A percentile compares a stretch with the other conserved stretches of the same genome.
phyloP scores from a whole-genome alignment of 2,888 invertebrate genomes.

The Habrosyne pyritoides region DNA sequence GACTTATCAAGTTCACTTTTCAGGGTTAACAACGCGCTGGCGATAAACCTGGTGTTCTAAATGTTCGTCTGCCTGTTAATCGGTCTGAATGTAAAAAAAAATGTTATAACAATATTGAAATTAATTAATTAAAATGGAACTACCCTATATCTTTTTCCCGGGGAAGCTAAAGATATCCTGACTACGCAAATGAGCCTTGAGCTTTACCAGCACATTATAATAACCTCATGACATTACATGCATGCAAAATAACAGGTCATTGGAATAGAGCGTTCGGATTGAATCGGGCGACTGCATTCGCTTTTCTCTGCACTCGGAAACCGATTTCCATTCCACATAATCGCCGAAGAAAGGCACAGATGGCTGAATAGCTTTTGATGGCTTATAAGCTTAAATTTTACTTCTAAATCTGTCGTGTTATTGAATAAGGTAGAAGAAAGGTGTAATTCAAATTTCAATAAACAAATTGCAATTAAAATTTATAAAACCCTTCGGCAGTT shows the following conservation, averaged over 20 bases:
- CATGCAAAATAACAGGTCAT: not conserved
- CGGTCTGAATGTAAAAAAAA: too few relatives aligned
- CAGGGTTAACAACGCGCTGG: too few relatives aligned
- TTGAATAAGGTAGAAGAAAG: not conserved
- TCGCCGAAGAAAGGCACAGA: slow-evolving; percentile 22
- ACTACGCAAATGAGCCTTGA: not conserved
- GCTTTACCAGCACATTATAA: not conserved
- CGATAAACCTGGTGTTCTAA: too few relatives aligned
- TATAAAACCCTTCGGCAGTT: too few relatives aligned
- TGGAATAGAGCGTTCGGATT: not conserved
- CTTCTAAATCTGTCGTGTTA: slow-evolving; percentile 15
- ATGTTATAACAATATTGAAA: too few relatives aligned
- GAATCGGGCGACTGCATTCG: not conserved
- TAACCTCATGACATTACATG: not conserved
- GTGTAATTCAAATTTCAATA: not conserved
- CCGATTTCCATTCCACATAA: slow-evolving; percentile 30
- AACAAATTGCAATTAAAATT: too few relatives aligned
- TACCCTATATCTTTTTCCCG: too few relatives aligned
- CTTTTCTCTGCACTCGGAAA: slow-evolving; percentile 7
- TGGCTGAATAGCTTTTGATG: slow-evolving; percentile 19
- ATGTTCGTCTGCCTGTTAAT: too few relatives aligned
- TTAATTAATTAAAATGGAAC: too few relatives aligned
- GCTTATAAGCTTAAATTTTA: slow-evolving; percentile 24
- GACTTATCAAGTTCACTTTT: too few relatives aligned
- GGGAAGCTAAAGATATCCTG: too few relatives aligned